These are phyloP conservation scores for Panagrolaimus sp. DNA, from an alignment of 1,140 invertebrate genomes.

Conservation along the genomic window DNA sequence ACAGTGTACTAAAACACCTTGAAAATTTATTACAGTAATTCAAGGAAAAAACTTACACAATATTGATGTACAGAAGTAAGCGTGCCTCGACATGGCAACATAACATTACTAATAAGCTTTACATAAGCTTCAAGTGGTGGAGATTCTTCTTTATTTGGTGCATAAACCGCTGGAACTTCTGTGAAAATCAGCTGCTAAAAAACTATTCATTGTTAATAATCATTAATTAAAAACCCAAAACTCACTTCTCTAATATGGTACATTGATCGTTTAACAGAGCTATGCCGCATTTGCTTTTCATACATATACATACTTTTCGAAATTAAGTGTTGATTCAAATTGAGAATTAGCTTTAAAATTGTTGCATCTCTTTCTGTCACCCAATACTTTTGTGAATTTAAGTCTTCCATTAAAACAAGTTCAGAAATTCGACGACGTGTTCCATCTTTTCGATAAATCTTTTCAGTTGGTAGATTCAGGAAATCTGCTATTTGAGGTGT, in stretches of 20 bases:
- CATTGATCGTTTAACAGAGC: background rate
- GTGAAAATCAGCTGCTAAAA: background rate
- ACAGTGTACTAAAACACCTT: background rate
- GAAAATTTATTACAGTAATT: no score
- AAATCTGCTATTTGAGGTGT: background rate
- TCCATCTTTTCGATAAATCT: background rate
- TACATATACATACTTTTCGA: background rate
- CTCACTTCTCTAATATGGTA: background rate
- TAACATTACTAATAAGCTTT: background rate
- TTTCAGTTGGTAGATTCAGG: background rate
- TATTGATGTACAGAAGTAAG: background rate
- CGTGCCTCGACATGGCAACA: background rate
- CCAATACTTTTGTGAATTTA: background rate
- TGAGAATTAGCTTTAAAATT: background rate
- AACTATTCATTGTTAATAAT: no score
- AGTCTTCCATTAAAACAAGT: background rate
- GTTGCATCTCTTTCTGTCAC: background rate
- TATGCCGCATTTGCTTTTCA: background rate
- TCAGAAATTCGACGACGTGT: background rate
- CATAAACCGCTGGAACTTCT: background rate
- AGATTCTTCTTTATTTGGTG: background rate
- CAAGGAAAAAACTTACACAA: background rate
- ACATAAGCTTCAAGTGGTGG: background rate
- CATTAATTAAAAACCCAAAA: no score
- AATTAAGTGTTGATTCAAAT: background rate